phyloP scores from a whole-genome alignment of 2,113 vertebrate genomes.

The Sterna hirundo region DNA sequence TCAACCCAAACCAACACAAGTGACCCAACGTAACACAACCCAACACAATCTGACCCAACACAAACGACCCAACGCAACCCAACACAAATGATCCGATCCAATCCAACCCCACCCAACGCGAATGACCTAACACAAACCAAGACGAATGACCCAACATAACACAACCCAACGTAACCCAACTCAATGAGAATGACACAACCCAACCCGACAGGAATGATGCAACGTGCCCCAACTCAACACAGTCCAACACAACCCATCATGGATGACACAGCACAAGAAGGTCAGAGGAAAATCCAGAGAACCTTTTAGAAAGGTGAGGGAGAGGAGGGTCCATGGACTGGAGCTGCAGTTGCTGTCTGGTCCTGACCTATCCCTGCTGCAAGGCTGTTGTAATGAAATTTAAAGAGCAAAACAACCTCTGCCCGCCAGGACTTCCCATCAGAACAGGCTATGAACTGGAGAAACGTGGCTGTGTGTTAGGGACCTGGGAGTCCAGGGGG shows the following conservation, averaged over 20 bases:
- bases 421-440: too few species aligned
- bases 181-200: not conserved
- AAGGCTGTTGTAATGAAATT: not conserved
- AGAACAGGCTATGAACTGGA: not conserved
- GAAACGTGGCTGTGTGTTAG: not conserved
- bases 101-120: not conserved
- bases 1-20: too few species aligned
- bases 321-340: not conserved
- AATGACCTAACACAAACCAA: not conserved
- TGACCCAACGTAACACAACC: not conserved
- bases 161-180: not conserved
- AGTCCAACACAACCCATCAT: not conserved
- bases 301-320: not conserved
- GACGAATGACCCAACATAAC: not conserved
- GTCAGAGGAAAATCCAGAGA: not conserved
- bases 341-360: not conserved
- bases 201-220: not conserved
- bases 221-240: too few species aligned
- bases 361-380: not conserved
- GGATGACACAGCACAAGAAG: not conserved
- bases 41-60: too few species aligned
- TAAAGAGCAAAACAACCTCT: not conserved
- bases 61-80: not conserved
- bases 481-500: not conserved
- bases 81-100: not conserved